Conservation (phyloP, 2,888 invertebrate species). For the Embidobia sp. region DNA sequence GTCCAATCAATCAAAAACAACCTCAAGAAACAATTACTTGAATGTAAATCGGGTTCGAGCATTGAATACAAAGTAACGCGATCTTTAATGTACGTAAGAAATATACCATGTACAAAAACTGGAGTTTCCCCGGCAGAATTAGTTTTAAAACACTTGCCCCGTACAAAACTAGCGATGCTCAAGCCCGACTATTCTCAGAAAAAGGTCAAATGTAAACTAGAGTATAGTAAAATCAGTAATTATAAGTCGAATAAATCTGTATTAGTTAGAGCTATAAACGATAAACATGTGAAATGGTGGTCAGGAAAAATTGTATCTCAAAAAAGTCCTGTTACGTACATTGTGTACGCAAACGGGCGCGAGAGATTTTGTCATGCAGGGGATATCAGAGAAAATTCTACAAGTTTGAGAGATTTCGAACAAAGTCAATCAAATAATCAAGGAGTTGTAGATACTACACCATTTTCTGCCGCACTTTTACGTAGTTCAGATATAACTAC, state of each 20-base stretch:
- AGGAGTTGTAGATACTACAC: too few species aligned
- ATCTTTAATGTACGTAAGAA: constrained; percentile 20
- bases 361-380: constrained; percentile 21
- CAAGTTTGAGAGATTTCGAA: too few species aligned
- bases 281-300: constrained; percentile 50
- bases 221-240: not conserved
- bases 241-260: constrained; percentile 1
- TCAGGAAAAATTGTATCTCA: constrained; percentile 23
- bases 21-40: constrained; percentile 57
- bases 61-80: constrained; percentile 16
- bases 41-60: constrained; percentile 22
- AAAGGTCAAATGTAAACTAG: not conserved
- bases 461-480: too few species aligned
- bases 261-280: constrained; percentile 9
- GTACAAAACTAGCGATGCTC: constrained; percentile 36
- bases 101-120: constrained; percentile 51
- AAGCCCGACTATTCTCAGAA: constrained; percentile 14
- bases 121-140: constrained; percentile 47
- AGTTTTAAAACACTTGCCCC: constrained; percentile 31
- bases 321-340: constrained; percentile 39
- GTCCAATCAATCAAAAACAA: constrained; percentile 62
- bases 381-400: constrained; percentile 16
- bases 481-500: too few species aligned
- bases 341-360: constrained; percentile 16
- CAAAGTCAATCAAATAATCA: too few species aligned